phyloP scores from a whole-genome alignment of 2,113 vertebrate species.

The Phrynosoma platyrhinos region DNA sequence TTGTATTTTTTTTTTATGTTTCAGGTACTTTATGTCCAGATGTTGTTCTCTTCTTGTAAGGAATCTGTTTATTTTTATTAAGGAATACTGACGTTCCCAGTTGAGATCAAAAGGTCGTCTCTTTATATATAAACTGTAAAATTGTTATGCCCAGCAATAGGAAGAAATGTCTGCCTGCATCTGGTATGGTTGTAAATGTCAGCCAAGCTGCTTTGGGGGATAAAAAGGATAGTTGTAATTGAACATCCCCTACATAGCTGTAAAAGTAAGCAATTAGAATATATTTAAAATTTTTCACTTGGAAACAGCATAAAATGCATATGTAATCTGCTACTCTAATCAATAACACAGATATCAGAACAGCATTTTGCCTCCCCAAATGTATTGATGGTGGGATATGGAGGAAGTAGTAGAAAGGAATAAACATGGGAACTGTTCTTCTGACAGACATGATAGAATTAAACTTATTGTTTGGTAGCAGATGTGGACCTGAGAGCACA shows the following conservation, averaged over 20 bases:
- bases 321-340: neutral
- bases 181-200: conserved; percentile 69
- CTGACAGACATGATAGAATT: neutral
- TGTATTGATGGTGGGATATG: neutral
- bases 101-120: conserved; percentile 63
- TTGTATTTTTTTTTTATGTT: conserved; percentile 7
- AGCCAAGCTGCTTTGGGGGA: conserved; percentile 51
- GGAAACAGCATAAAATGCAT: conserved; percentile 9
- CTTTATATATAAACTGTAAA: conserved; percentile 50
- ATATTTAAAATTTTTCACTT: conserved; percentile 50
- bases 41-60: conserved; percentile 24
- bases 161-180: conserved; percentile 40
- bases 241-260: conserved; percentile 40
- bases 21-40: neutral
- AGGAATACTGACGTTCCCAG: conserved; percentile 47
- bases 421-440: neutral
- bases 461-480: neutral
- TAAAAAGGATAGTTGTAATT: conserved; percentile 50
- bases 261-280: conserved; percentile 64
- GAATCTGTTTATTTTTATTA: conserved; percentile 56
- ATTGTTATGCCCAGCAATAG: conserved; percentile 55
- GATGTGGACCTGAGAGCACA: neutral
- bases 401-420: neutral
- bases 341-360: neutral
- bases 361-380: neutral